Conservation (phyloP, 2,797 vertebrate genomes). For the Falco rusticolus region DNA sequence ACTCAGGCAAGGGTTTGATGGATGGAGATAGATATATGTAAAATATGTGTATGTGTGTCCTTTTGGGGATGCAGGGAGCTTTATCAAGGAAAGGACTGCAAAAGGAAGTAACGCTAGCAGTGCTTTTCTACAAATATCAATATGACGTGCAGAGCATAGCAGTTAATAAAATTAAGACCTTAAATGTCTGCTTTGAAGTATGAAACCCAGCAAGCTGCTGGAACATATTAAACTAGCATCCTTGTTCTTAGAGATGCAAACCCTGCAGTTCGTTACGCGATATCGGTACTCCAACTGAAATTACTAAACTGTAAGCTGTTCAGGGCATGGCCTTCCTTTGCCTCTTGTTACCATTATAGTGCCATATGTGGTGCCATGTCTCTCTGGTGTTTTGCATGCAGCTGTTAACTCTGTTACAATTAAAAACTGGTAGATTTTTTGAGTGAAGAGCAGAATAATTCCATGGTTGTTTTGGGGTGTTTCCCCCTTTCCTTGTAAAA, state of each 20-base stretch:
- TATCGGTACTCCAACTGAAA: neutral
- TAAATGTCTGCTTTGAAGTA: neutral
- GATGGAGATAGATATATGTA: neutral
- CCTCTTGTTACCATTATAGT: neutral
- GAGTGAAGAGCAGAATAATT: neutral
- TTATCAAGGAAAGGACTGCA: neutral
- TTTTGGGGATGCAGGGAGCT: neutral
- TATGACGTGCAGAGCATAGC: neutral
- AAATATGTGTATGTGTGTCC: neutral
- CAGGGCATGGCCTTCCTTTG: neutral
- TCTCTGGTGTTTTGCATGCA: neutral
- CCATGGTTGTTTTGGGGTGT: neutral
- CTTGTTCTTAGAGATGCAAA: neutral
- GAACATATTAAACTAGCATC: neutral
- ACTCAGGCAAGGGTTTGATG: neutral
- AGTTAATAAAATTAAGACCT: slow-evolving; percentile 9
- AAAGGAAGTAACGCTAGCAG: neutral
- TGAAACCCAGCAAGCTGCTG: neutral
- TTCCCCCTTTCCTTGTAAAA: neutral
- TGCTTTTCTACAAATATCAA: neutral
- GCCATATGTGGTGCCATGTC: neutral
- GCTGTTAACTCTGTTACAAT: neutral
- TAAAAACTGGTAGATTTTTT: neutral
- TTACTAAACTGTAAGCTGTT: neutral
- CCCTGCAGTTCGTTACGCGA: neutral